Base-by-base conservation (phyloP, 2,797 vertebrate genomes). In the Leptodactylus fallax region DNA sequence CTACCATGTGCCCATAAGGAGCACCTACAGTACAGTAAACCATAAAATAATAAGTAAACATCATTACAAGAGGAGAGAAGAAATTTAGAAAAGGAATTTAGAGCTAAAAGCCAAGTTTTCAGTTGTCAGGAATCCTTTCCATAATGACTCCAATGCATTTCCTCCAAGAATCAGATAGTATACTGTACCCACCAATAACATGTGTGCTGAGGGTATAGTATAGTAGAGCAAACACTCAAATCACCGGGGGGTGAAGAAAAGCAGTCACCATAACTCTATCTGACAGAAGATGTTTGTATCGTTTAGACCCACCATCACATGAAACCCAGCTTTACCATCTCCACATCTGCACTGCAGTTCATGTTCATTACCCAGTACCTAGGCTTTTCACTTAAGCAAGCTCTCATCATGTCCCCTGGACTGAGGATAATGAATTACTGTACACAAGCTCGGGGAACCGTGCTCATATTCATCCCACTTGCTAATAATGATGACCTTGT, bases 401-500 rank as follows among this genome's bases (percentile, higher is more conserved):
- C 69, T 71, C 69, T 45, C 65, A n/a, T 25, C 63, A 36, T 83
- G 81, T 36, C 81, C 55, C 51, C 51, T 84, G 82, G 25, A 74
- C 82, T 84, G 25, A 45, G 27, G 51, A 84, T 84, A 84, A 71
- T 84, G 49, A 71, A 84, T 65, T 25, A 36, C 56, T 60, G 61
- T 51, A 85, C 71, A 76, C 17, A 72, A 45, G 83, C 27, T 36
- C 69, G 16, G 83, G 83, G 69, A 81, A 9, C 60, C 9, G 55
- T 61, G 72, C 83, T 77, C 74, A 78, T 65, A 77, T 85, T 77
- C 74, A 85, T 65, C 45, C 69, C 58, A 63, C 83, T 47, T 63
- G 60, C 83, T 85, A 85, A 85, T 85, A 85, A 65, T 78, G 14
- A 61, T 85, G 56, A 85, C 83, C 83, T 65, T 77, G 60, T 74